A percentile compares a stretch with the other conserved stretches of the same genome.
Conservation (phyloP, 2,888 invertebrate species). For the Lacanobia oleracea region DNA sequence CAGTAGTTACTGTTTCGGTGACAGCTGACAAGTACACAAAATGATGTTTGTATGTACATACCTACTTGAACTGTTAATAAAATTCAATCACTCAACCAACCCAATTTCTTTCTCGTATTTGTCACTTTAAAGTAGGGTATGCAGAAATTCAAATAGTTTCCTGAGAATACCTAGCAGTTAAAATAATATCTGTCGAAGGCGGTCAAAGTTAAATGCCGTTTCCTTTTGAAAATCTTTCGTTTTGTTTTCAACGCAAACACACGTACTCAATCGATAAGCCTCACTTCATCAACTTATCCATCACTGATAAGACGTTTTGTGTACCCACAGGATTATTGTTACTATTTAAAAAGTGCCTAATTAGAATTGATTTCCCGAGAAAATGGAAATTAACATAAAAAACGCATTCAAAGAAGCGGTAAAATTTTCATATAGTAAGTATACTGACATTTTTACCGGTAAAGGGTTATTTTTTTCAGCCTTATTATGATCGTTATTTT, state of each 20-base stretch:
- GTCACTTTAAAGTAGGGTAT: background rate
- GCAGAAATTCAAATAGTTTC: background rate
- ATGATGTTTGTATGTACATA: no score
- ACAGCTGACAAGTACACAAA: no score
- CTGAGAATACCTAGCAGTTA: background rate
- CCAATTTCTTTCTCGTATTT: background rate
- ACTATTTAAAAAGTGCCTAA: background rate
- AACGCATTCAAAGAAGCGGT: constrained; percentile 76
- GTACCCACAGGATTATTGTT: background rate
- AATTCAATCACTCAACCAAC: background rate
- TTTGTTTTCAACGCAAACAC: constrained; percentile 1
- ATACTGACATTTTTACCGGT: background rate
- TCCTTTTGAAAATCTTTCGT: background rate
- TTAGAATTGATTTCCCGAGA: background rate
- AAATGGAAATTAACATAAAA: constrained; percentile 80
- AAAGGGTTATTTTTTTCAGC: background rate
- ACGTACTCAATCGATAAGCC: background rate
- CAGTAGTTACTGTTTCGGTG: no score
- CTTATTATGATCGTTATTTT: background rate
- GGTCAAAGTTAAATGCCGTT: background rate
- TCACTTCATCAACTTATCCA: constrained; percentile 19
- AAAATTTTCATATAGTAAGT: constrained; percentile 75
- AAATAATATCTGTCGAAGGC: background rate
- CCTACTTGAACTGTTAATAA: no score
- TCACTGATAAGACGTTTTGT: background rate